Percentiles rank a stretch among this genome's conserved stretches.
Evolutionary conservation across 2,797 vertebrate genomes (phyloP).

Genomic region (Cuculus canorus): DNA sequence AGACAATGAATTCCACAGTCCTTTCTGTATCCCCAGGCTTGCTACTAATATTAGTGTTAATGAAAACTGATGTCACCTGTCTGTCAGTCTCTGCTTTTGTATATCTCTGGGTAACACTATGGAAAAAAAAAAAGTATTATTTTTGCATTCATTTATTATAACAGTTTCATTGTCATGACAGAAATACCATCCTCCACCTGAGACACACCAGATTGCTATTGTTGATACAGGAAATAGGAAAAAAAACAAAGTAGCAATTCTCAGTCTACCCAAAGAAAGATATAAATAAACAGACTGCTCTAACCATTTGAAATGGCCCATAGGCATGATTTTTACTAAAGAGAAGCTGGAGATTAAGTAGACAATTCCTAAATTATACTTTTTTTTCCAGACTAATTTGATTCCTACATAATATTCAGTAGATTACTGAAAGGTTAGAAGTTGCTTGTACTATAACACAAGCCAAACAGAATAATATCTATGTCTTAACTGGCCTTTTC

Average conservation of each 20-base stretch:
- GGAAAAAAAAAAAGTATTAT: background rate
- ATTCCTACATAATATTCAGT: background rate
- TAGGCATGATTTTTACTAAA: background rate
- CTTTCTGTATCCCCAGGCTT: background rate
- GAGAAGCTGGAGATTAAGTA: background rate
- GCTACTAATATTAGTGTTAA: conserved; percentile 43
- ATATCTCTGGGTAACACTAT: background rate
- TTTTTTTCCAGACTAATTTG: background rate
- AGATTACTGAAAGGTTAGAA: background rate
- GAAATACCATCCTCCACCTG: conserved; percentile 34
- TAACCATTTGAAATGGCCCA: background rate
- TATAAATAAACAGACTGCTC: conserved; percentile 5
- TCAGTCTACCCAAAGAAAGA: background rate
- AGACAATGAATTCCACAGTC: background rate
- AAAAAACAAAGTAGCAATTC: conserved; percentile 5
- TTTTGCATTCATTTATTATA: conserved; percentile 35
- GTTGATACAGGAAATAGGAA: conserved; percentile 33
- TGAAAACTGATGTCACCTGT: conserved; percentile 48
- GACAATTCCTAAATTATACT: background rate
- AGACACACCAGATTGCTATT: conserved; percentile 24
- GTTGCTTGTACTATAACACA: background rate
- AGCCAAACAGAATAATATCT: background rate
- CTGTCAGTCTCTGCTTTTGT: background rate
- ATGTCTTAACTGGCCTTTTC: background rate
- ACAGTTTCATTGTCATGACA: background rate